Evolutionary conservation across 2,113 vertebrate species (phyloP), one percentile per base, ranked within the genome.

Genomic region (Thinocorus orbignyianus): DNA sequence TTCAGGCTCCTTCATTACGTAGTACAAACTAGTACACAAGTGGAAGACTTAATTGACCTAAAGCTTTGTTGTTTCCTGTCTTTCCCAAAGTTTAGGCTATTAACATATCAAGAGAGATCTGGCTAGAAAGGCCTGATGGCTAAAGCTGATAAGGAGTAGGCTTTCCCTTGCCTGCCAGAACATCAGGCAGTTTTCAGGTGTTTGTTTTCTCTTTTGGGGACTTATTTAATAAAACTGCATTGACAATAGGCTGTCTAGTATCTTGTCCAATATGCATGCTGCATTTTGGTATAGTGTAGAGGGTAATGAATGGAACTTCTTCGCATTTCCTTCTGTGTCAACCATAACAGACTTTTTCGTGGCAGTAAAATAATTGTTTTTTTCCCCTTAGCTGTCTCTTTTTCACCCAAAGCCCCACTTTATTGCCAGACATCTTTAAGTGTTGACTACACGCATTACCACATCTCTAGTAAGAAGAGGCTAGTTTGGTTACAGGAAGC

Each of bases 21-120:
- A 83, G 25, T 13, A 33, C 30, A 89, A 71, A 65, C 60, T 80
- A 88, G 31, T 66, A 77, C 57, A 91, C 94, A 80, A 86, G 78
- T 84, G 68, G 84, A 95, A 94, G 51, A 30, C 90, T 97, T 97
- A 93, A 95, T 28, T 96, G 89, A 95, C 88, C 55, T 84, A 54
- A 76, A 81, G 88, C 60, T 95, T 95, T 95, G 52, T 93, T 97
- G 61, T 71, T 95, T 92, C 39, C 52, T 70, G 44, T 51, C 18
- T 86, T 89, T 58, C 80, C 37, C 25, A 85, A 78, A 33, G 55
- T 93, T 93, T 86, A 94, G 60, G 28, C 48, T 93, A 87, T 57
- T 95, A 95, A 91, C 89, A 78, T 37, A 55, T 37, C 77, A 91
- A 91, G 89, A 61, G 39, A 95, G 62, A 87, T 57, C 8, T 17